Evolutionary conservation across 1,140 invertebrate genomes (phyloP).

Genomic region (Drosophila burlai): DNA sequence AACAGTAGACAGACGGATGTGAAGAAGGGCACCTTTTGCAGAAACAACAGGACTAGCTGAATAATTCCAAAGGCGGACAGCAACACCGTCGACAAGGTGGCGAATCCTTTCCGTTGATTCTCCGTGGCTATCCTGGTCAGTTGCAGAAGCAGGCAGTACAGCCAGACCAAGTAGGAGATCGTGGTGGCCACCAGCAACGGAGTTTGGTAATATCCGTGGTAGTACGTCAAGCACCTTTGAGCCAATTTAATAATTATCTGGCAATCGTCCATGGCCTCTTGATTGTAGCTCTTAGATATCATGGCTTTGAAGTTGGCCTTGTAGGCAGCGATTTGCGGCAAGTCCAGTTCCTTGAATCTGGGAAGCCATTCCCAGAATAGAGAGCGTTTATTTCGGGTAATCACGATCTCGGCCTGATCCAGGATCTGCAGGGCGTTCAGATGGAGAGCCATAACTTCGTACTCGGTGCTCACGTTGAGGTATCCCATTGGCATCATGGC

Average conservation of each 20-base stretch:
- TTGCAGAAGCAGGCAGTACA: conserved; percentile 74
- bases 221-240: conserved; percentile 89
- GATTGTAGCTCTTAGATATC: not conserved
- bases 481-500: conserved; percentile 16
- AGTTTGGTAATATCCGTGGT: conserved; percentile 90
- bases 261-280: conserved; percentile 8
- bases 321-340: conserved; percentile 16
- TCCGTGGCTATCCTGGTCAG: not conserved
- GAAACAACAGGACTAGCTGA: conserved; percentile 1
- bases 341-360: conserved; percentile 25
- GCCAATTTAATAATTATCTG: conserved; percentile 44
- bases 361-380: conserved; percentile 51
- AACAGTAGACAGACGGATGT: conserved; percentile 64
- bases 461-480: conserved; percentile 28
- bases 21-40: conserved; percentile 57
- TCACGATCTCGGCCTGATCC: conserved; percentile 5
- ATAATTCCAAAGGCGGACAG: conserved; percentile 7
- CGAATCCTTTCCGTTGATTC: not conserved
- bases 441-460: conserved; percentile 87
- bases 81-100: conserved; percentile 1
- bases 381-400: conserved; percentile 21
- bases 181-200: conserved; percentile 87
- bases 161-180: conserved; percentile 90
- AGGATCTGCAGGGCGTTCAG: conserved; percentile 7
- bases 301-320: not conserved